Evolutionary conservation across 2,888 invertebrate species (phyloP), one percentile per base, ranked within the genome.

Genomic region (Mactromeris polynyma): DNA sequence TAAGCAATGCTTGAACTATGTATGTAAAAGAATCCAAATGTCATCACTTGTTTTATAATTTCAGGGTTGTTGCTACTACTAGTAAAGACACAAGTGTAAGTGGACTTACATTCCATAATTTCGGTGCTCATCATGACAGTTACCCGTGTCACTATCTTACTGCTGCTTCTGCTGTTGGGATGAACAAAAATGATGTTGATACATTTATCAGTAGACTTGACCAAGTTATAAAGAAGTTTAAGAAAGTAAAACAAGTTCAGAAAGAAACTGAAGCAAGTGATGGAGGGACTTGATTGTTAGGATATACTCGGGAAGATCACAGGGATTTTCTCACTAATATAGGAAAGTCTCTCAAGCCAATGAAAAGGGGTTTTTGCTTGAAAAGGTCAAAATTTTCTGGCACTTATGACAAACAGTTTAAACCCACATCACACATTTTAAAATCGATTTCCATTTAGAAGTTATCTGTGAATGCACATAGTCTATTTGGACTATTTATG

Each of bases 141-240:
- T 97, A 97, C 93, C 97, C 97, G 19, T 96, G 97, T 89, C 97
- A 98, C 2, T 98, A 98, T 95, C 97, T 98, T 92, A 98, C 98
- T 4, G 98, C 98, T 82, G 98, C 98, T 26, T 98, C 98, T 3
- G 97, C 98, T 9, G 96, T 98, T 58, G 98, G 98, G 4, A 97
- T 98, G 96, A 97, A 97, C 79, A 97, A 97, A 92, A 94, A 96
- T 3, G 98, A 98, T 94, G 97, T 98, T n/a, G 98, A 98, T 95
- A 96, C 97, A 36, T 98, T 98, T 96, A 97, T 98, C 81, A 97
- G 97, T 92, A 97, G 98, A 94, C 96, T 98, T 81, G 97, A 97
- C 87, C 97, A 98, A 96, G 97, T 98, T 83, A 94, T 97, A 19
- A 94, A 95, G 2, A 97, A 97, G 73, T 78, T 78, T 42, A 77